A percentile compares a stretch with the other conserved stretches of the same genome.
phyloP scores from a whole-genome alignment of 2,888 invertebrate genomes.

The Phania funesta region DNA sequence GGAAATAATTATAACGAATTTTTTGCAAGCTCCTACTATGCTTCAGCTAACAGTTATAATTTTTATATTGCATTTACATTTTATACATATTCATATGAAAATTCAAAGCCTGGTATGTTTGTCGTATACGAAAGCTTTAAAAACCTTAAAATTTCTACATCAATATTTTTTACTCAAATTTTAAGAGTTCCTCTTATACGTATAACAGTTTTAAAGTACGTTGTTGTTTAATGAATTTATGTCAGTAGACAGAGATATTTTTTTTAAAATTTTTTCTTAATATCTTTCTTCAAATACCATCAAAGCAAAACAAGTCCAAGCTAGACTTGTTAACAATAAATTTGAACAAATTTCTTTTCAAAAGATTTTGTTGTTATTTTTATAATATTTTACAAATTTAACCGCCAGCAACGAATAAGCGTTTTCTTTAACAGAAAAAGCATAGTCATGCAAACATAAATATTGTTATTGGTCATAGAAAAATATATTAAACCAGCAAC shows the following conservation, averaged over 20 bases:
- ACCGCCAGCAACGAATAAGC: conserved; percentile 48
- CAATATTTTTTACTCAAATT: too few species aligned
- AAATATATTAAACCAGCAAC: conserved; percentile 26
- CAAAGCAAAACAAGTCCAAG: conserved; percentile 18
- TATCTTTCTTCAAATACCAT: not conserved
- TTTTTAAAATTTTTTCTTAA: not conserved
- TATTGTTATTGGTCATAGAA: conserved; percentile 30
- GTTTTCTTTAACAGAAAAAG: conserved; percentile 50
- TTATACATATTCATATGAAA: too few species aligned
- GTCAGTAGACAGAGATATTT: conserved; percentile 44
- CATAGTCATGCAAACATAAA: conserved; percentile 54
- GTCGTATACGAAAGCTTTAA: too few species aligned
- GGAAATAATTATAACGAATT: too few species aligned
- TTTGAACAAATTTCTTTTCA: conserved; percentile 32
- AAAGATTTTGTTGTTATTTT: conserved; percentile 1
- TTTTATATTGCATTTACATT: too few species aligned
- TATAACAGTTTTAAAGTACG: not conserved
- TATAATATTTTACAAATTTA: conserved; percentile 17
- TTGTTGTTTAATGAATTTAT: conserved; percentile 13
- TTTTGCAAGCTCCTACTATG: too few species aligned
- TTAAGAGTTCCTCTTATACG: not conserved
- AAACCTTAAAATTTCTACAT: too few species aligned
- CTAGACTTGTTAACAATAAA: conserved; percentile 50
- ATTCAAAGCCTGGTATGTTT: too few species aligned
- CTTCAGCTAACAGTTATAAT: too few species aligned